Conservation (phyloP, 2,888 invertebrate species). For the Oligia strigilis region DNA sequence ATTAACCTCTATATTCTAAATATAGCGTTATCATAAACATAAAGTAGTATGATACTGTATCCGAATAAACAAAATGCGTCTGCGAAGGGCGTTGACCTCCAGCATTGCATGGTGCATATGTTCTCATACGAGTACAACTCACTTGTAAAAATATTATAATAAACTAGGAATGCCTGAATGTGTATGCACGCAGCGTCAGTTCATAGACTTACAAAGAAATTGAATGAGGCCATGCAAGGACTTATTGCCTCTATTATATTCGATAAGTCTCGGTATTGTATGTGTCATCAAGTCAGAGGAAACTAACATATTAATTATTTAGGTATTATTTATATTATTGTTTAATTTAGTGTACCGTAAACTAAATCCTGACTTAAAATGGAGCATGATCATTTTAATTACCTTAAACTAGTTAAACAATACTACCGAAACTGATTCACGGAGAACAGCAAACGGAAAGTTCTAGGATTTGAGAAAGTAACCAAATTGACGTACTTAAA, state of each 20-base stretch:
- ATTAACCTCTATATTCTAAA: slow-evolving; percentile 30
- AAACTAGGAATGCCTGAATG: slow-evolving; percentile 60
- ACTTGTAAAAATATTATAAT: slow-evolving; percentile 67
- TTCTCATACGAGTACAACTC: slow-evolving; percentile 46
- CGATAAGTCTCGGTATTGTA: slow-evolving; percentile 13
- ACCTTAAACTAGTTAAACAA: not conserved
- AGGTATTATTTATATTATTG: slow-evolving; percentile 1
- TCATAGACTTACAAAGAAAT: slow-evolving; percentile 61
- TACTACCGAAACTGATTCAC: slow-evolving; percentile 15
- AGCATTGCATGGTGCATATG: slow-evolving; percentile 62
- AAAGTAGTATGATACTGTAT: slow-evolving; percentile 63
- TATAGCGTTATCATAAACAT: slow-evolving; percentile 40
- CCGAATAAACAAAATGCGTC: slow-evolving; percentile 70
- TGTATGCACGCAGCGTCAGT: slow-evolving; percentile 52
- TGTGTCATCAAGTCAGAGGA: slow-evolving; percentile 8
- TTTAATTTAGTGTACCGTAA: slow-evolving; percentile 14
- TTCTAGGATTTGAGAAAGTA: slow-evolving; percentile 16
- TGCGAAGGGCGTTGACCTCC: slow-evolving; percentile 71
- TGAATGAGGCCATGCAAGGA: slow-evolving; percentile 56
- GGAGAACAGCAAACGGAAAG: slow-evolving; percentile 3
- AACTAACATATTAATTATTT: slow-evolving; percentile 2
- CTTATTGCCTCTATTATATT: slow-evolving; percentile 49
- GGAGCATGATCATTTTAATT: slow-evolving; percentile 15
- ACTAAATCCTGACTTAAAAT: slow-evolving; percentile 28
- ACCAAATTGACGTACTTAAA: slow-evolving; percentile 16